Conservation (phyloP, 1,140 invertebrate genomes). For the Colletes latitarsis region DNA sequence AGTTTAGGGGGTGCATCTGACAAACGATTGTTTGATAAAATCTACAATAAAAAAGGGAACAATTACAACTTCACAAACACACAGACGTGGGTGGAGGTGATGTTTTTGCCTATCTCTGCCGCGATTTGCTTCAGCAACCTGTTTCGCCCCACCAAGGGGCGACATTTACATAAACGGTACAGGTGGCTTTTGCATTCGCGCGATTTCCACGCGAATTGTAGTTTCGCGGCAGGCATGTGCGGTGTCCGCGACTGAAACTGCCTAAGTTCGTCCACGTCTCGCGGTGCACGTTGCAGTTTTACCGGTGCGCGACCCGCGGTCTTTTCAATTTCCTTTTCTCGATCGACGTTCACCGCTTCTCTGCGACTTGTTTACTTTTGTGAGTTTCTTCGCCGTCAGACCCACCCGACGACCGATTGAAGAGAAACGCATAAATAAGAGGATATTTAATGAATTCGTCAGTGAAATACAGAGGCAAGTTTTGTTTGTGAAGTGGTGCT, state of each 20-base stretch:
- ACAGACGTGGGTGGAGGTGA: background rate
- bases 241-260: conserved; percentile 18
- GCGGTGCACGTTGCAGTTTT: background rate
- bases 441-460: conserved; percentile 69
- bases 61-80: background rate
- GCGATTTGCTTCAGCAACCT: conserved; percentile 43
- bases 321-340: background rate
- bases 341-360: background rate
- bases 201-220: conserved; percentile 47
- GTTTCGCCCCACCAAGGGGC: conserved; percentile 52
- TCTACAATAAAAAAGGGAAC: background rate
- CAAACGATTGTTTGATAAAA: background rate
- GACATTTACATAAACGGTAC: conserved; percentile 11
- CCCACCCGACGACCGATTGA: background rate
- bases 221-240: conserved; percentile 37
- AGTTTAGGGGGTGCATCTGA: too few relatives aligned
- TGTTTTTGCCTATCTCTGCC: conserved; percentile 6
- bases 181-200: conserved; percentile 24
- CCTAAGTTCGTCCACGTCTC: background rate
- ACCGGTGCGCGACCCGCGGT: background rate
- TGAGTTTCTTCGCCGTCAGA: background rate
- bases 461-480: conserved; percentile 65
- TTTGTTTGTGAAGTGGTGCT: background rate
- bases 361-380: background rate
- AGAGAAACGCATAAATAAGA: background rate